Conservation (phyloP, 2,113 vertebrate species). For the Kryptolebias marmoratus region DNA sequence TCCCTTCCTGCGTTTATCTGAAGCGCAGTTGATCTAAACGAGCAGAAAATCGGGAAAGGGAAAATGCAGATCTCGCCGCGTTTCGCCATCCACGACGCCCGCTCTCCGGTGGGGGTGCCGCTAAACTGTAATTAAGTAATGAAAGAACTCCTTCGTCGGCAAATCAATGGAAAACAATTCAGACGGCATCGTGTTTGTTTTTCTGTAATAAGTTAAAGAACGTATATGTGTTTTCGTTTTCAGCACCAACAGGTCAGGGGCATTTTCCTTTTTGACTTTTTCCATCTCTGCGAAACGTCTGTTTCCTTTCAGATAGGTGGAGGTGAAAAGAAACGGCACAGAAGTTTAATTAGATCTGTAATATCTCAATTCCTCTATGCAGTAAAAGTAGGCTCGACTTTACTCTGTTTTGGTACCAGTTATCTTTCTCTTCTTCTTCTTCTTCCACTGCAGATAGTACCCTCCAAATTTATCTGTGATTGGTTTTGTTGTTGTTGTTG, state of each 20-base stretch:
- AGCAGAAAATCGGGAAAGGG: constrained; percentile 1
- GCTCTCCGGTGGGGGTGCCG: constrained; percentile 8
- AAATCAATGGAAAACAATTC: constrained; percentile 11
- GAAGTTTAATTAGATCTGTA: not conserved
- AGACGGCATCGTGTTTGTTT: not conserved
- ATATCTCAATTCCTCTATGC: not conserved
- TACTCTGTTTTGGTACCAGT: not conserved
- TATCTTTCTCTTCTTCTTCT: not conserved
- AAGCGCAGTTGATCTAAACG: not conserved
- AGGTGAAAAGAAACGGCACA: not conserved
- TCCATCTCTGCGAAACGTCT: not conserved
- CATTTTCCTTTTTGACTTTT: not conserved
- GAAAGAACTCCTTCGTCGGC: constrained; percentile 14
- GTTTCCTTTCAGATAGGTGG: not conserved
- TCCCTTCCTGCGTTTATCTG: constrained; percentile 4
- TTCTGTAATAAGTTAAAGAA: constrained; percentile 4
- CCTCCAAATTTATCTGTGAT: not conserved
- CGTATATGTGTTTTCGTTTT: not conserved
- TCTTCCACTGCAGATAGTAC: not conserved
- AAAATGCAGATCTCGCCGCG: not conserved
- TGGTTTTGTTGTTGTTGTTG: not conserved
- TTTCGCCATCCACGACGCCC: not conserved
- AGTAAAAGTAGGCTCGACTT: not conserved
- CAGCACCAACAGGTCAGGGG: not conserved
- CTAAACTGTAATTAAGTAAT: constrained; percentile 34